Base-by-base conservation (phyloP, 2,113 vertebrate genomes). In the Seriola quinqueradiata region DNA sequence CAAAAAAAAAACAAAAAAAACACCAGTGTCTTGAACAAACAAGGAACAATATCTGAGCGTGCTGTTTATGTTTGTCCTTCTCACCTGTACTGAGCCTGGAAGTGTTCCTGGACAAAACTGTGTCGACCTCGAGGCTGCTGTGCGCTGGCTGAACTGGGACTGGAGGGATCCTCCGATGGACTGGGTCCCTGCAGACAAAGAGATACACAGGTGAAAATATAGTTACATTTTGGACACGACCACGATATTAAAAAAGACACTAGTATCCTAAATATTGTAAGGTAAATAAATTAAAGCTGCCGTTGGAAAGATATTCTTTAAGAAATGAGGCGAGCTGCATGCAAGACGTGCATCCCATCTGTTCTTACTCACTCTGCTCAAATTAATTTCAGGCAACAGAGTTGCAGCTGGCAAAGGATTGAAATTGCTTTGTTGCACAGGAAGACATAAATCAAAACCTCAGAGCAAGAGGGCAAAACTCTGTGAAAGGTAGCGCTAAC, bases 31-130 rank as follows among this genome's bases (percentile, higher is more conserved):
- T 38, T 38, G 6, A 32, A 57, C 14, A 42, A 65, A 52, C 0
- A 0, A 21, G 14, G 2, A 74, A 32, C 17, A 68, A 40, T 17
- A 36, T 28, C 14, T 3, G 13, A 50, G 23, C 32, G 0, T 42
- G 42, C n/a, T 12, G 19, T 60, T 63, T 25, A 28, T 36, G 25
- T 74, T 1, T 23, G 1, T 38, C 28, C 21, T 3, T 81, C 95
- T 95, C 89, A 98, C 97, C 97, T 97, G 94, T 99, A 99, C 87
- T 99, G 97, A 0, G 98, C 98, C 92, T 99, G 97, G 90, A 99
- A 99, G 90, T 98, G 97, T 83, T 96, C 98, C 85, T 98, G 96
- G 64, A 99, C 97, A 14, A 99, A 99, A 89, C 97, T 99, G 83
- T 97, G 96, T 17, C 94, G 94, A 3, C 40, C 77, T 83, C 88